Base-by-base conservation (phyloP, 2,113 vertebrate genomes). In the Phaetusa simplex region DNA sequence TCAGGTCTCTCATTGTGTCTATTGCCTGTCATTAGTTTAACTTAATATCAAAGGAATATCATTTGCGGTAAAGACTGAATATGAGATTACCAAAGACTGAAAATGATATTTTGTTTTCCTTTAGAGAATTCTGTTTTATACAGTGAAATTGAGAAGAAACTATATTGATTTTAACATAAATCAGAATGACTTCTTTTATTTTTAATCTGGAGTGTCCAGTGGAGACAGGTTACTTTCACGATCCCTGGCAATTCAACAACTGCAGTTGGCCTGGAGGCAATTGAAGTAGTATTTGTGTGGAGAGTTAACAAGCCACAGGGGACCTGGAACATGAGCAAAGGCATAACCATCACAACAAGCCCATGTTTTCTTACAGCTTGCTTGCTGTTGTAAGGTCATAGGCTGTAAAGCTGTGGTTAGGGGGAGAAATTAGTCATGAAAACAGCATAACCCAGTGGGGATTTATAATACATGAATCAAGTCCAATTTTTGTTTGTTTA, bases 371-470 rank as follows among this genome's bases (percentile, higher is more conserved):
- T 78, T 96, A 97, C 82, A 96, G 95, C 67, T 90, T 76, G 83
- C 96, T 96, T 97, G 97, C 95, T 97, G 89, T 94, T 95, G 92
- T 94, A 95, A 95, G 98, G 98, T 98, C 98, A 97, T 30, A 96
- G 97, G 93, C 95, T 97, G 76, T 88, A 92, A 97, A 94, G 91
- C 70, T 97, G 96, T 96, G 97, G 98, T 97, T 97, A 98, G 88
- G 62, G 64, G 95, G 87, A 98, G 94, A 98, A 98, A 98, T 98
- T 98, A 97, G 97, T 98, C 97, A 98, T 97, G 94, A 98, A 98
- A 98, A 97, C 70, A 96, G 88, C 81, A 86, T 30, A 94, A 95
- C 85, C 61, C 97, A 93, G 86, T 87, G 96, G 97, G 97, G 89
- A 97, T 95, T 97, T 95, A 78, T 93, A 95, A 95, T 85, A 78